Conservation (phyloP, 2,797 vertebrate species). For the Chelmon rostratus region DNA sequence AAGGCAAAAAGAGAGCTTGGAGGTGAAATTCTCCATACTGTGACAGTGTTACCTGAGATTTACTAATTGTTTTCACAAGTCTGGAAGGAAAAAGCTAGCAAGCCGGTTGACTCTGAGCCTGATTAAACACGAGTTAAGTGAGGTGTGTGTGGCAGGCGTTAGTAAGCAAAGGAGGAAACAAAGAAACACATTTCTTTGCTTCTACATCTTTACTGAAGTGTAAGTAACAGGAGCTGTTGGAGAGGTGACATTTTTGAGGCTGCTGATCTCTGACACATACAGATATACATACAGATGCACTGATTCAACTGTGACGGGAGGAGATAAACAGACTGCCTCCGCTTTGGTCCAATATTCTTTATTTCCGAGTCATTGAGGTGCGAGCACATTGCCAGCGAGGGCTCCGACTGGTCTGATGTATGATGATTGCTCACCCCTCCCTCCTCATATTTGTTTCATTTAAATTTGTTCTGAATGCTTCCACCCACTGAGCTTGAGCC, state of each 20-base stretch:
- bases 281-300: slow-evolving; percentile 33
- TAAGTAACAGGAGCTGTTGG: slow-evolving; percentile 40
- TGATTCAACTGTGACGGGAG: slow-evolving; percentile 59
- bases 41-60: slow-evolving; percentile 25
- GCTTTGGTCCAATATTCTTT: slow-evolving; percentile 61
- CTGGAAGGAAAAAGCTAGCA: not conserved
- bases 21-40: slow-evolving; percentile 15
- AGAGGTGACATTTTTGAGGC: slow-evolving; percentile 55
- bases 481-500: slow-evolving; percentile 64
- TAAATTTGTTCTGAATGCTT: slow-evolving; percentile 72
- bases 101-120: slow-evolving; percentile 16
- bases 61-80: slow-evolving; percentile 59
- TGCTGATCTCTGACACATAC: slow-evolving; percentile 50
- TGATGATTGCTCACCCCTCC: slow-evolving; percentile 66
- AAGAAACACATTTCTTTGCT: slow-evolving; percentile 36
- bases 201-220: slow-evolving; percentile 21
- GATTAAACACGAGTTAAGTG: slow-evolving; percentile 55
- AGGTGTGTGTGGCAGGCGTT: slow-evolving; percentile 35
- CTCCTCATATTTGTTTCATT: slow-evolving; percentile 70
- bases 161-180: not conserved
- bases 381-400: slow-evolving; percentile 51
- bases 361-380: slow-evolving; percentile 76
- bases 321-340: slow-evolving; percentile 65
- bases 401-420: slow-evolving; percentile 68
- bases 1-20: not conserved